phyloP scores from a whole-genome alignment of 1,140 invertebrate species.

The Euglossa dilemma region DNA sequence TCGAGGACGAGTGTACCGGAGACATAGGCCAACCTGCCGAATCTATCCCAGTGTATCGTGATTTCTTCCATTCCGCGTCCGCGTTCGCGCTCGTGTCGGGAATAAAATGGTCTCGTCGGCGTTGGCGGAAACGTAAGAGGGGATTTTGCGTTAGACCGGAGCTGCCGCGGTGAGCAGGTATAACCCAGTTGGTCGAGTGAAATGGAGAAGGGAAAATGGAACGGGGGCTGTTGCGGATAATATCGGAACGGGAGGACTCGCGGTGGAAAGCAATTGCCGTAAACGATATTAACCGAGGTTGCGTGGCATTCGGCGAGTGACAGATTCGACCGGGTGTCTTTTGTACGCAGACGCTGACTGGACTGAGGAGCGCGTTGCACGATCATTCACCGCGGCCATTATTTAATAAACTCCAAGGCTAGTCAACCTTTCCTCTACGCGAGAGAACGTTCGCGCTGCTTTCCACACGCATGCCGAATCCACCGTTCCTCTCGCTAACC shows the following conservation, averaged over 20 bases:
- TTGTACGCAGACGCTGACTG: conserved; percentile 3
- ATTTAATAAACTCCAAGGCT: conserved; percentile 74
- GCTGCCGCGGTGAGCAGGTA: not conserved
- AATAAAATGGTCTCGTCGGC: not conserved
- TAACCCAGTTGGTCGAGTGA: not conserved
- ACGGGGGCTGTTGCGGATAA: not conserved
- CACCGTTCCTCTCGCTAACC: conserved; percentile 29
- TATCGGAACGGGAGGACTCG: too few species aligned
- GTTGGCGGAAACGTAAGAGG: not conserved
- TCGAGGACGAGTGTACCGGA: conserved; percentile 13
- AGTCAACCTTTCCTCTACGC: conserved; percentile 7
- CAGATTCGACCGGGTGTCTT: not conserved
- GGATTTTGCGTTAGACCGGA: not conserved
- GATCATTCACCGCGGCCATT: conserved; percentile 57
- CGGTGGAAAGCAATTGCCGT: too few species aligned
- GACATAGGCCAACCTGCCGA: not conserved
- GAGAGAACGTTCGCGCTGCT: conserved; percentile 40
- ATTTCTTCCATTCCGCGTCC: not conserved
- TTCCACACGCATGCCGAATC: not conserved
- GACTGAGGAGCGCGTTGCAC: conserved; percentile 45
- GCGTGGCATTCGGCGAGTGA: not conserved
- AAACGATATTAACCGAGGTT: not conserved
- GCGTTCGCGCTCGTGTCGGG: not conserved
- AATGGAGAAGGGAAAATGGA: not conserved
- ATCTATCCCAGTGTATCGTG: not conserved